Evolutionary conservation across 2,113 vertebrate species (phyloP).

Genomic region (Onychorhynchus coronatus): DNA sequence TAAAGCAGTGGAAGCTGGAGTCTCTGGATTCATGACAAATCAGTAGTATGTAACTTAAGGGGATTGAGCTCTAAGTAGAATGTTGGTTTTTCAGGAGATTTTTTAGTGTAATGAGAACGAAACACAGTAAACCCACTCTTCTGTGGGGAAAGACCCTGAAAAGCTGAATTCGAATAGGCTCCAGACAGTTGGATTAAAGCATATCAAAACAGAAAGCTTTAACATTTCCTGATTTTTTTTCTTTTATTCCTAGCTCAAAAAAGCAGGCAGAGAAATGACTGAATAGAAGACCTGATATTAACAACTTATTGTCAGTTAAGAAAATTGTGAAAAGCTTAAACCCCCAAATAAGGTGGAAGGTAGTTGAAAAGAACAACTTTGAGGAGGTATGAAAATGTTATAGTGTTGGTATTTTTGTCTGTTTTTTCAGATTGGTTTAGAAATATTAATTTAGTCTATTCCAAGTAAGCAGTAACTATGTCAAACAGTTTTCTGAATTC

Average conservation of each 20-base stretch:
- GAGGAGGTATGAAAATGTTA: constrained; percentile 70
- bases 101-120: background rate
- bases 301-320: constrained; percentile 73
- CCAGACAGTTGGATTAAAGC: background rate
- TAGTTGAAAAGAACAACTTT: constrained; percentile 76
- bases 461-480: background rate
- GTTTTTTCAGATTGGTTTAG: background rate
- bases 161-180: background rate
- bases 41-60: background rate
- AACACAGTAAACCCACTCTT: background rate
- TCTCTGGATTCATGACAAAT: background rate
- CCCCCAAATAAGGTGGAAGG: constrained; percentile 75
- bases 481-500: background rate
- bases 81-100: background rate
- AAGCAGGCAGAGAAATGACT: constrained; percentile 67
- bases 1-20: background rate
- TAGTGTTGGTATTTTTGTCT: background rate
- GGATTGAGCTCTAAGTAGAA: background rate
- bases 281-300: constrained; percentile 62
- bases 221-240: background rate
- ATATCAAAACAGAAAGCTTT: background rate
- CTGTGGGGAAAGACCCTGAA: background rate
- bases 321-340: constrained; percentile 75
- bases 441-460: background rate
- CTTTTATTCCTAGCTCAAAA: constrained; percentile 71